Evolutionary conservation across 1,140 invertebrate genomes (phyloP), one percentile per base, ranked within the genome.

Genomic region (Chrysomallon squamiferum): DNA sequence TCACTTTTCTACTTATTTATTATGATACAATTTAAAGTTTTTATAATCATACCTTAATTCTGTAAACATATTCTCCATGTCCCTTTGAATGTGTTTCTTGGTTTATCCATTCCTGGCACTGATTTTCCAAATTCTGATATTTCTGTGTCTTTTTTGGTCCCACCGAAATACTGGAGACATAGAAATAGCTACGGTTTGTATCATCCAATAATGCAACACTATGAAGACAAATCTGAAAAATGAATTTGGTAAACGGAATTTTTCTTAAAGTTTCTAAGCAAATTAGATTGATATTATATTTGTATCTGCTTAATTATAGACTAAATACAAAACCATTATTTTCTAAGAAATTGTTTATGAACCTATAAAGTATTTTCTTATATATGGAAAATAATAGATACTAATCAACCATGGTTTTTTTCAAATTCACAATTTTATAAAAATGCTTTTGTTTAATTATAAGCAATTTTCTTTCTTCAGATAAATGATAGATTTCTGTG

Each of bases 181-280:
- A 82, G 84, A 93, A 94, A 81, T 94, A 90, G 63, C 89, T 89
- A 32, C 91, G 86, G 81, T 92, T 89, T 3, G 89, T 88, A 73
- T 93, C 92, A 74, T 92, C 88, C 0, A 93, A 83, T 2, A 95
- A 82, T 3, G 90, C 91, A 25, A 93, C 87, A 33, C 90, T 89
- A 73, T 88, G 77, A 41, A 88, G 71, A 35, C 77, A 79, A 22
- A 78, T 74, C 77, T 83, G 66, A 20, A 25, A 25, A 22, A 43
- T 22, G 35, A 59, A 0, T n/a, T n/a, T n/a, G n/a, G n/a, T n/a
- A n/a, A n/a, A n/a, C n/a, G n/a, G n/a, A n/a, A n/a, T n/a, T 27
- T 47, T 11, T 15, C 7, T 6, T 49, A 27, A 29, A 61, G 6
- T 29, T 9, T n/a, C 3, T 22, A 32, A 59, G 15, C 18, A n/a